A percentile compares a stretch with the other conserved stretches of the same genome.
phyloP scores from a whole-genome alignment of 2,113 vertebrate species.

The Nesogale talazaci region DNA sequence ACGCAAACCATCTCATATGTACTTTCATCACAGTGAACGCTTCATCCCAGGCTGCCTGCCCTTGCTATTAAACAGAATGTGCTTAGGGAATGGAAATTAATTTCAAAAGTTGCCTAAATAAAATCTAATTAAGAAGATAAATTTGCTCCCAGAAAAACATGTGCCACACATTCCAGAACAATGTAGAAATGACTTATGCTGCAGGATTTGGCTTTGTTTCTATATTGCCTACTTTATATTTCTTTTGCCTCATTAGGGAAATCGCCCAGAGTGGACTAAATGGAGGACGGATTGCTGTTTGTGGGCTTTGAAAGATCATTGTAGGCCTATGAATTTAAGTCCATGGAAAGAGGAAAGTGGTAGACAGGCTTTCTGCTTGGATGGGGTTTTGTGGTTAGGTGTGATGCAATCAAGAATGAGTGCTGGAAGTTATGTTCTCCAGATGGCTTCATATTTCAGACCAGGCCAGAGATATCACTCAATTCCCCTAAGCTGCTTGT shows the following conservation, averaged over 20 bases:
- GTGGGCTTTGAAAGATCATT: constrained; percentile 67
- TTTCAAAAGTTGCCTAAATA: constrained; percentile 70
- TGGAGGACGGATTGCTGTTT: constrained; percentile 51
- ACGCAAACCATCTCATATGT: constrained; percentile 36
- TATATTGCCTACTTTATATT: constrained; percentile 36
- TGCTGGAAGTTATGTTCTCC: constrained; percentile 62
- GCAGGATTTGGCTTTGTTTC: constrained; percentile 52
- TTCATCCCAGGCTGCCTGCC: constrained; percentile 57
- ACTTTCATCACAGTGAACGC: constrained; percentile 60
- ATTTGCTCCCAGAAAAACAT: constrained; percentile 69
- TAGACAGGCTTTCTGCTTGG: constrained; percentile 1
- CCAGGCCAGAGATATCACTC: constrained; percentile 47
- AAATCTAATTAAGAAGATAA: constrained; percentile 69
- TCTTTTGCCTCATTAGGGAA: constrained; percentile 41
- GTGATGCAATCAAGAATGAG: constrained; percentile 56
- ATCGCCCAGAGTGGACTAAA: constrained; percentile 11
- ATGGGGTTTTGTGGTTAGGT: constrained; percentile 67
- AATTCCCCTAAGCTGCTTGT: constrained; percentile 31
- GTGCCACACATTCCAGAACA: constrained; percentile 63
- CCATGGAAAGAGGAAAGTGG: not conserved
- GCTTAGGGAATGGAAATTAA: constrained; percentile 70
- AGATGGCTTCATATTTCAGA: constrained; percentile 64
- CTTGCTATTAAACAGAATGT: constrained; percentile 62
- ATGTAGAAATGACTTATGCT: constrained; percentile 61
- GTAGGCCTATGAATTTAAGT: constrained; percentile 37